These are phyloP conservation scores for Salvelinus namaycush DNA, from an alignment of 2,113 vertebrate genomes.

Conservation along the genomic window DNA sequence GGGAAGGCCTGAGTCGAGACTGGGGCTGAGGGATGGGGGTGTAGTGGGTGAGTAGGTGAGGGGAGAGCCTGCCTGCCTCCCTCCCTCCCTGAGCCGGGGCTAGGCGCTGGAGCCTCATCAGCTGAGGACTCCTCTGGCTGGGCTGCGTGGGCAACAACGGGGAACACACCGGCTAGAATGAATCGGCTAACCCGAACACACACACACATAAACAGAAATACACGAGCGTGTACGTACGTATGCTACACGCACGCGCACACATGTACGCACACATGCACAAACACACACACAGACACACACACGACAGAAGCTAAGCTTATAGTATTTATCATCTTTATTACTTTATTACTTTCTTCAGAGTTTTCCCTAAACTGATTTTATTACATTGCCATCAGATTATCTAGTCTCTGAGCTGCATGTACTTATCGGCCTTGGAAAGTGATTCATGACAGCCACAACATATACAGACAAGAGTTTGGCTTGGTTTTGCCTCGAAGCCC, in stretches of 20 bases:
- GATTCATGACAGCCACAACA: conserved; percentile 45
- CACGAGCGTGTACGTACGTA: conserved; percentile 26
- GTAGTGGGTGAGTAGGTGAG: conserved; percentile 60
- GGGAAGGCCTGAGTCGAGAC: not conserved
- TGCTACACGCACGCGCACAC: conserved; percentile 14
- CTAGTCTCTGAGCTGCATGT: conserved; percentile 51
- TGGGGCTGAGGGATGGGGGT: conserved; percentile 6
- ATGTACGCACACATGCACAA: conserved; percentile 2
- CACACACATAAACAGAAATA: conserved; percentile 6
- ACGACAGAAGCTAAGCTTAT: conserved; percentile 39
- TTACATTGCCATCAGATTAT: conserved; percentile 69
- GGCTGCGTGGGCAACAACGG: conserved; percentile 58
- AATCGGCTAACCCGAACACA: conserved; percentile 20
- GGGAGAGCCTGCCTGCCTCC: conserved; percentile 51
- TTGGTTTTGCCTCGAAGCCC: conserved; percentile 18
- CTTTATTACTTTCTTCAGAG: conserved; percentile 73
- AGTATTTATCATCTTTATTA: conserved; percentile 75
- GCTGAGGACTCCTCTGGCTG: conserved; percentile 56
- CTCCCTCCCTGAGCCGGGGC: conserved; percentile 16
- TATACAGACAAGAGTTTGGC: conserved; percentile 32
- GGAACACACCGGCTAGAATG: conserved; percentile 42
- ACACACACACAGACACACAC: conserved; percentile 31
- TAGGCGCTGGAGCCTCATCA: conserved; percentile 58
- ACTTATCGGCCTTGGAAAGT: conserved; percentile 48
- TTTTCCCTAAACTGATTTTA: conserved; percentile 72